phyloP scores from a whole-genome alignment of 1,140 invertebrate species.

The Prorops nasuta region DNA sequence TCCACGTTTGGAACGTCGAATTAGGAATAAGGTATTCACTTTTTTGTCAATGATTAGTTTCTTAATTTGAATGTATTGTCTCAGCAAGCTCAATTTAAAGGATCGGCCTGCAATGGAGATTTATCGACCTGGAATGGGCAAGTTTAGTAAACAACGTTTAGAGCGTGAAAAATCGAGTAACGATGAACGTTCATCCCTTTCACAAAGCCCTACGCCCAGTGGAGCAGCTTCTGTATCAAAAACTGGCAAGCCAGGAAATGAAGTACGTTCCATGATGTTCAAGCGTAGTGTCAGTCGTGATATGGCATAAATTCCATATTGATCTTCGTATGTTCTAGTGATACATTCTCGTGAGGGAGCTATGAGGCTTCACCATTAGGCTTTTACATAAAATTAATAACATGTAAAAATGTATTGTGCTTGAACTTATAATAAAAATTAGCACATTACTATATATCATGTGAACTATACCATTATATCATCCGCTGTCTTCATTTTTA shows the following conservation, averaged over 20 bases:
- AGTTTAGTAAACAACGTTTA: constrained; percentile 66
- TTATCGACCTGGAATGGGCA: constrained; percentile 73
- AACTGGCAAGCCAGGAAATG: constrained; percentile 35
- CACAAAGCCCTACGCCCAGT: constrained; percentile 47
- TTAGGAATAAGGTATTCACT: constrained; percentile 64
- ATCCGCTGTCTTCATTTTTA: no score
- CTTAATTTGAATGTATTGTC: no score
- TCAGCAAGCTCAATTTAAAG: no score
- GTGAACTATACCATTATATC: no score
- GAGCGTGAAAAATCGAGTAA: constrained; percentile 60
- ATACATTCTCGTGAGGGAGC: no score
- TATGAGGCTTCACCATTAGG: no score
- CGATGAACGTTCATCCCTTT: constrained; percentile 46
- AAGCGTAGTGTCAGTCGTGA: constrained; percentile 53
- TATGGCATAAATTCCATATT: constrained; percentile 22
- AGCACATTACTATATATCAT: no score
- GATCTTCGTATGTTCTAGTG: no score
- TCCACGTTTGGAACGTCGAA: constrained; percentile 62
- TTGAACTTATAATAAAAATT: no score
- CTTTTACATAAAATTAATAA: no score
- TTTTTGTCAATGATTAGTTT: neutral
- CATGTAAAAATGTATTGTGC: no score
- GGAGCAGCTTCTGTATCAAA: constrained; percentile 25
- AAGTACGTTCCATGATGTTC: constrained; percentile 53
- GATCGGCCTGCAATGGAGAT: constrained; percentile 72